These are phyloP conservation scores for Latrodectus elegans DNA, from an alignment of 2,888 invertebrate species.

Conservation along the genomic window DNA sequence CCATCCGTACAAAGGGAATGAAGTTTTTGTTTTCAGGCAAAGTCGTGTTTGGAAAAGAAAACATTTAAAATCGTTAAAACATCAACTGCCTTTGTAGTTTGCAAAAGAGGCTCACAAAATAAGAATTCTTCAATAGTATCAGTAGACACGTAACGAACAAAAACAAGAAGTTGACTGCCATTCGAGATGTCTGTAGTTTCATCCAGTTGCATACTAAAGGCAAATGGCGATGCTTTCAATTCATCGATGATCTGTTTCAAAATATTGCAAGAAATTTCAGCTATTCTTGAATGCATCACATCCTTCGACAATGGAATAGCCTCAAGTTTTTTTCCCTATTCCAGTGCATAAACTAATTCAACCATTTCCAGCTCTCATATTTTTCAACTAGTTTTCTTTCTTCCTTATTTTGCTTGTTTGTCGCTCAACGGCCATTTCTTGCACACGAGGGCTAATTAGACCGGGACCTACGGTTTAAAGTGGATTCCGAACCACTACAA, in stretches of 20 bases:
- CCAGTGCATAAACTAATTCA: constrained; percentile 43
- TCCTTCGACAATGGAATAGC: constrained; percentile 32
- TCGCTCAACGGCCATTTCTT: too few relatives aligned
- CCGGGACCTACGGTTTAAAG: too few relatives aligned
- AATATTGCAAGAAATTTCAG: constrained; percentile 56
- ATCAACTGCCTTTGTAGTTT: constrained; percentile 54
- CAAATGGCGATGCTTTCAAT: constrained; percentile 52
- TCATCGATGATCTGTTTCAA: constrained; percentile 59
- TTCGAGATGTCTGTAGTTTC: constrained; percentile 75
- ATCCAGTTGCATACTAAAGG: constrained; percentile 71
- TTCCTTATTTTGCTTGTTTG: too few relatives aligned
- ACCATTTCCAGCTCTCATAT: too few relatives aligned
- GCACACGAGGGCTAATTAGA: too few relatives aligned
- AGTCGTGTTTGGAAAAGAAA: too few relatives aligned
- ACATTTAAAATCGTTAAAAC: constrained; percentile 19
- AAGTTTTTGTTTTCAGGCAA: too few relatives aligned
- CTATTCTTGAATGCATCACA: constrained; percentile 57
- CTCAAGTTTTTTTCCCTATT: constrained; percentile 56
- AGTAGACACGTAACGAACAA: constrained; percentile 38
- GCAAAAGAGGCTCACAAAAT: constrained; percentile 60
- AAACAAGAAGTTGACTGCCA: constrained; percentile 46
- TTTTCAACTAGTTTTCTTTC: too few relatives aligned
- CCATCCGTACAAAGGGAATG: too few relatives aligned
- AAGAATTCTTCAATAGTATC: constrained; percentile 59
- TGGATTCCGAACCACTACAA: too few relatives aligned